Conservation (phyloP, 2,888 invertebrate species). For the Leucophora obtusa region DNA sequence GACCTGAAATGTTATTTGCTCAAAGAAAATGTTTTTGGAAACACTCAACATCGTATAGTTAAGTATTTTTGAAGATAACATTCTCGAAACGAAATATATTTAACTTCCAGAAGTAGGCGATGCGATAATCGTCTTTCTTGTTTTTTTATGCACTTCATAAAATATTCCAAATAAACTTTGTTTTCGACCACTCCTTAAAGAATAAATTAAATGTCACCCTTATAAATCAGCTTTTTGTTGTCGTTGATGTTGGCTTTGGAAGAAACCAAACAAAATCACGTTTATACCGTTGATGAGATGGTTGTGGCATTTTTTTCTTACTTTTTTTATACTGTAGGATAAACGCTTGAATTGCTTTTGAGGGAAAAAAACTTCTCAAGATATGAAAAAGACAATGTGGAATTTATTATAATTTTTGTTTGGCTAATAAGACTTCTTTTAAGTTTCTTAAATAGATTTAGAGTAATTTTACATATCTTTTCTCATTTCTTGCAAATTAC, state of each 20-base stretch:
- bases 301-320: constrained; percentile 48
- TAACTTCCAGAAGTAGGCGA: no score
- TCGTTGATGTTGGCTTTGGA: constrained; percentile 16
- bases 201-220: background rate
- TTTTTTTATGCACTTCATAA: no score
- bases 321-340: constrained; percentile 32
- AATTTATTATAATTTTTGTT: constrained; percentile 43
- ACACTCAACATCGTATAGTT: no score
- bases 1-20: no score
- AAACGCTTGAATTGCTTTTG: constrained; percentile 60
- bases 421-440: constrained; percentile 36
- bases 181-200: no score
- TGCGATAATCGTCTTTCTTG: no score
- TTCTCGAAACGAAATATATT: no score
- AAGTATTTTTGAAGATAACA: no score
- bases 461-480: constrained; percentile 18
- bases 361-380: constrained; percentile 18
- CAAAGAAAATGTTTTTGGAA: no score
- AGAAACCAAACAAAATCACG: constrained; percentile 66
- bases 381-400: constrained; percentile 30
- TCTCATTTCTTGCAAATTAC: constrained; percentile 30
- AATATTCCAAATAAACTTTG: no score
- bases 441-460: constrained; percentile 22
- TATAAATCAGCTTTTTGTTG: background rate
- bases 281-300: constrained; percentile 67